Evolutionary conservation across 2,888 invertebrate species (phyloP).

Genomic region (Perizoma affinitatum): DNA sequence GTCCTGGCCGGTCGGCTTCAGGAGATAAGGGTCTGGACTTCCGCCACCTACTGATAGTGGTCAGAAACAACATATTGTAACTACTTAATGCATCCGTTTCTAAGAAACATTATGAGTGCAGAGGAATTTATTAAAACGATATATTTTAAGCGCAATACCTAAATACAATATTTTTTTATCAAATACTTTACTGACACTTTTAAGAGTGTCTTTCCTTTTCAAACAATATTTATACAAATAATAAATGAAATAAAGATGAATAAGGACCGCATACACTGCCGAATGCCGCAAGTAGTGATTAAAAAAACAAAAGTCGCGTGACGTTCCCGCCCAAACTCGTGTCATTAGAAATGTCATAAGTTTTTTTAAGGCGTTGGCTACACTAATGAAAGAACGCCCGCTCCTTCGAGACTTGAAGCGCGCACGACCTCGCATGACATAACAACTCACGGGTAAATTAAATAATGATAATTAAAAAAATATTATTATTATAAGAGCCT

Average conservation of each 20-base stretch:
- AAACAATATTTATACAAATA: no score
- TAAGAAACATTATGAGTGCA: slow-evolving; percentile 39
- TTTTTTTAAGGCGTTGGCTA: slow-evolving; percentile 70
- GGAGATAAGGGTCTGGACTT: slow-evolving; percentile 67
- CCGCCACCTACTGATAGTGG: slow-evolving; percentile 60
- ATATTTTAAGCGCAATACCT: neutral
- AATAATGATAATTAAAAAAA: slow-evolving; percentile 4
- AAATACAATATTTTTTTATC: slow-evolving; percentile 8
- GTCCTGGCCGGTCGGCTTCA: slow-evolving; percentile 59
- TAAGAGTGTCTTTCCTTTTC: neutral
- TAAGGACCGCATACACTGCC: neutral
- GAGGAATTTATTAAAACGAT: slow-evolving; percentile 5
- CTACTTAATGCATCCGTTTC: slow-evolving; percentile 44
- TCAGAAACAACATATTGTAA: slow-evolving; percentile 46
- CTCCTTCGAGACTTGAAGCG: slow-evolving; percentile 79
- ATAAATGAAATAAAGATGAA: neutral
- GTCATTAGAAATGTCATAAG: slow-evolving; percentile 72
- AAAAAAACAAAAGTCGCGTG: slow-evolving; percentile 67
- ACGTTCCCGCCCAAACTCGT: slow-evolving; percentile 72
- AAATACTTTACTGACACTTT: neutral
- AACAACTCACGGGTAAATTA: slow-evolving; percentile 43
- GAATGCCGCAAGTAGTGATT: neutral
- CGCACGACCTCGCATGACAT: slow-evolving; percentile 56
- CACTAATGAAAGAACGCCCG: slow-evolving; percentile 79
- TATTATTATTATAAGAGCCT: no score